Conservation (phyloP, 2,113 vertebrate species). For the Scartelaos histophorus region DNA sequence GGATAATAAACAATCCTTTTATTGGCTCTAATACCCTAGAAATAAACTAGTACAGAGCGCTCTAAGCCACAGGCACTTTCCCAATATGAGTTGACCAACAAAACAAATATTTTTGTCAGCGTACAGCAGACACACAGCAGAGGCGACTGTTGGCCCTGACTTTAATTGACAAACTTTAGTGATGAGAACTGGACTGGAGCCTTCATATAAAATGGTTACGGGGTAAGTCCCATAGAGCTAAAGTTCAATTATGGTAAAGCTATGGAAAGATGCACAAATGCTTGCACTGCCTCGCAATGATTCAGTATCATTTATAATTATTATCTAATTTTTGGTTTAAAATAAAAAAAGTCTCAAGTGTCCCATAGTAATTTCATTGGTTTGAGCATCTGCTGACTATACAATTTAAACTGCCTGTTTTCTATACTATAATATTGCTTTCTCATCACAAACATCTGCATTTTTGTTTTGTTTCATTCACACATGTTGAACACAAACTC, state of each 20-base stretch:
- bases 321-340: too few species aligned
- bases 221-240: neutral
- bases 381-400: too few species aligned
- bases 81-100: slow-evolving; percentile 5
- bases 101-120: neutral
- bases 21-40: neutral
- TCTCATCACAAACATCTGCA: too few species aligned
- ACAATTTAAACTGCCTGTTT: too few species aligned
- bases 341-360: too few species aligned
- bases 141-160: neutral
- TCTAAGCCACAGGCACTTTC: neutral
- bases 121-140: neutral
- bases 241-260: neutral
- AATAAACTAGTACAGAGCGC: neutral
- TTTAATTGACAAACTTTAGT: neutral
- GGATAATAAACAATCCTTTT: slow-evolving; percentile 1
- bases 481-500: too few species aligned
- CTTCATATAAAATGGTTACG: neutral
- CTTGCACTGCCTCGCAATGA: too few species aligned
- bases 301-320: too few species aligned
- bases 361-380: too few species aligned
- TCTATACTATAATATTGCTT: too few species aligned
- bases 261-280: too few species aligned
- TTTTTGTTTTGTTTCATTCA: too few species aligned
- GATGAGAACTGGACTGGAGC: neutral